Evolutionary conservation across 2,888 invertebrate species (phyloP).

Genomic region (Eupithecia inturbata): DNA sequence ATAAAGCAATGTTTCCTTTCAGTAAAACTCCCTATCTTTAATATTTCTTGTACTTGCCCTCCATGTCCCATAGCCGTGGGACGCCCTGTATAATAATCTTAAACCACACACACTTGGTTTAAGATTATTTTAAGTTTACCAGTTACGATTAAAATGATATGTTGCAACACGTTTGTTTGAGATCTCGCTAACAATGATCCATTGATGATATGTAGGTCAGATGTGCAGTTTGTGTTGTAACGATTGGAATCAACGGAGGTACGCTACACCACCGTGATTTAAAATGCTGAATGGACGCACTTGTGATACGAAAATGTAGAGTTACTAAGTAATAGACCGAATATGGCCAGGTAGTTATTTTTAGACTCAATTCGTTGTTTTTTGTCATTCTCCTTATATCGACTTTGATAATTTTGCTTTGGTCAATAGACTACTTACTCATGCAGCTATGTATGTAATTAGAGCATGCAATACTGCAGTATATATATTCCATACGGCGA

Average conservation of each 20-base stretch:
- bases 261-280: slow-evolving; percentile 16
- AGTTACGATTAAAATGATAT: slow-evolving; percentile 33
- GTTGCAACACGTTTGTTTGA: slow-evolving; percentile 31
- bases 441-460: not conserved
- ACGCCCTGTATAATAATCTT: too few relatives aligned
- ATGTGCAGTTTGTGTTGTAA: slow-evolving; percentile 40
- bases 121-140: slow-evolving; percentile 17
- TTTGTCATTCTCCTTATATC: not conserved
- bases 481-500: too few relatives aligned
- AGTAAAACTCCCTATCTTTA: too few relatives aligned
- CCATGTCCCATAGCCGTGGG: too few relatives aligned
- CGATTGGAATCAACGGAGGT: slow-evolving; percentile 30
- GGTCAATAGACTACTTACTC: not conserved
- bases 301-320: slow-evolving; percentile 25
- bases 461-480: too few relatives aligned
- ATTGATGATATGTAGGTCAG: slow-evolving; percentile 45
- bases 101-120: slow-evolving; percentile 21
- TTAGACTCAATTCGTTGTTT: not conserved
- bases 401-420: not conserved
- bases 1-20: too few relatives aligned
- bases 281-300: slow-evolving; percentile 33
- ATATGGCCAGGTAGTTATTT: slow-evolving; percentile 3
- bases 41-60: too few relatives aligned
- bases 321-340: not conserved
- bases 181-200: slow-evolving; percentile 39